Evolutionary conservation across 2,888 invertebrate genomes (phyloP), one percentile per base, ranked within the genome.

Genomic region (Phortica okadai): DNA sequence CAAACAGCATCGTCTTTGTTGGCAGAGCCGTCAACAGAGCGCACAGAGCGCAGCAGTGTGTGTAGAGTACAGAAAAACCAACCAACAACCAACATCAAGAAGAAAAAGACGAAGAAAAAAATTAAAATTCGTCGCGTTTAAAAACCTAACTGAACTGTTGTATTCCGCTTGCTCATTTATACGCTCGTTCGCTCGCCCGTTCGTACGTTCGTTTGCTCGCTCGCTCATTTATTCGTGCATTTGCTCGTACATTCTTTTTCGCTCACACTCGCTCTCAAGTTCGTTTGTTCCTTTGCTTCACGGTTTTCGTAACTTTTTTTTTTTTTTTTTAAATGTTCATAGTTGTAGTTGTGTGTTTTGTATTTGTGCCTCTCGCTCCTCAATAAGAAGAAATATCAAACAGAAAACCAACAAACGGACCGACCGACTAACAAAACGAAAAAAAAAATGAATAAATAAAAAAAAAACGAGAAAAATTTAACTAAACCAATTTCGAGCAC

Each of bases 271-370:
- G 78, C 75, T 75, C 44, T 54, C 76, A 70, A 81, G 79, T 83
- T 79, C 75, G 80, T 82, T 25, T 73, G 77, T 84, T 82, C 73
- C 76, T 80, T 82, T 78, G 77, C 70, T 78, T 73, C 75, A 76
- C 41, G 54, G 3, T 67, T 82, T 77, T 80, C 78, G 70, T 59
- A 45, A 76, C 81, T 81, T 83, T 80, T 80, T 82, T 83, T 81
- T 81, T 81, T 83, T 81, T 82, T 83, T 87, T 85, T 84, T 83
- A 85, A 45, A 21, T 21, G 21, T 77, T 82, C 80, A 83, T 84
- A 70, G 75, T 75, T 62, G 72, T 69, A 76, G 50, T 50, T 85
- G 83, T 80, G 82, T 56, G 8, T n/a, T 59, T 59, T 59, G 16
- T 21, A 16, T 45, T 6, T 45, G 45, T 6, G 81, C 82, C 79